Evolutionary conservation across 2,888 invertebrate genomes (phyloP).

Genomic region (Linnaemya tessellans): DNA sequence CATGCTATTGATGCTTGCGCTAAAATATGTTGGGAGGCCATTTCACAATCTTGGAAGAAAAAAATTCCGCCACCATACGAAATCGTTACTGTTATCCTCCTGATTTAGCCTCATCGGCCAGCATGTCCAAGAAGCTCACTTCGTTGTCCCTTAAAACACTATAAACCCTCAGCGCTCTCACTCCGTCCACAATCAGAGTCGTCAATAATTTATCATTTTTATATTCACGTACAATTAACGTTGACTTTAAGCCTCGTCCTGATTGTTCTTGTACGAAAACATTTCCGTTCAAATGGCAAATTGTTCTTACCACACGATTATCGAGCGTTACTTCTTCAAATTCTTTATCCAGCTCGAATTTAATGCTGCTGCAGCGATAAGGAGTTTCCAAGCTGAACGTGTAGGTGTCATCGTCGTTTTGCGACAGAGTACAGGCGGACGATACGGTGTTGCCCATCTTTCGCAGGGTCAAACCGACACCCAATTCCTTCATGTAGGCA

Average conservation of each 20-base stretch:
- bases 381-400: conserved; percentile 37
- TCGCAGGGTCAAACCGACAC: conserved; percentile 52
- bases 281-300: conserved; percentile 36
- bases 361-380: conserved; percentile 5
- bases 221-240: conserved; percentile 40
- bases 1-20: no score
- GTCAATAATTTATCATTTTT: conserved; percentile 5
- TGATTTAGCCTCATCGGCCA: neutral
- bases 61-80: no score
- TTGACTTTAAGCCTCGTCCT: conserved; percentile 12
- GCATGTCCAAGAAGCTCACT: neutral
- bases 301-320: conserved; percentile 18
- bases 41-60: no score
- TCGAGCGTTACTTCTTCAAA: conserved; percentile 40
- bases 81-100: no score
- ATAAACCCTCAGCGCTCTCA: conserved; percentile 42
- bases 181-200: conserved; percentile 21
- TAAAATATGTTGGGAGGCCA: no score
- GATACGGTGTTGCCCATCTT: conserved; percentile 47
- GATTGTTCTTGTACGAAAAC: conserved; percentile 33
- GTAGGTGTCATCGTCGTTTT: neutral
- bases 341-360: conserved; percentile 11
- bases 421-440: neutral
- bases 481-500: conserved; percentile 43
- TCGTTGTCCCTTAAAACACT: neutral